phyloP scores from a whole-genome alignment of 2,888 invertebrate species.

The Phalera bucephala region DNA sequence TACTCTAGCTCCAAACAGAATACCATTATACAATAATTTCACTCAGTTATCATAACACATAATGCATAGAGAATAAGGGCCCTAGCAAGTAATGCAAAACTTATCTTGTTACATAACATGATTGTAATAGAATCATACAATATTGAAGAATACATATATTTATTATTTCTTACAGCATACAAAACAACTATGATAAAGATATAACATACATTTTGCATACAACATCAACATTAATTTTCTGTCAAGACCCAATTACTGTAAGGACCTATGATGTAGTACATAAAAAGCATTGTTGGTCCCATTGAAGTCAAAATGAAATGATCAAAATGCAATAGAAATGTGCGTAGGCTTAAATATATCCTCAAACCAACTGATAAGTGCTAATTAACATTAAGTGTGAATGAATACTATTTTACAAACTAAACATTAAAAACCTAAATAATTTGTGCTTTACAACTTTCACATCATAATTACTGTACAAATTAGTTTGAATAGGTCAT shows the following conservation, averaged over 20 bases:
- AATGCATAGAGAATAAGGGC: no score
- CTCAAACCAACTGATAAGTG: slow-evolving; percentile 19
- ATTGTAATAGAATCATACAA: no score
- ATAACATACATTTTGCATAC: slow-evolving; percentile 41
- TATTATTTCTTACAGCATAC: slow-evolving; percentile 40
- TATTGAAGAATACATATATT: slow-evolving; percentile 37
- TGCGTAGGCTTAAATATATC: slow-evolving; percentile 14
- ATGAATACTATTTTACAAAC: slow-evolving; percentile 5
- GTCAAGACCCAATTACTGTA: slow-evolving; percentile 24
- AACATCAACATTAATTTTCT: slow-evolving; percentile 31
- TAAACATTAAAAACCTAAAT: slow-evolving; percentile 16
- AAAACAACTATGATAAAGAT: slow-evolving; percentile 55
- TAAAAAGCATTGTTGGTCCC: slow-evolving; percentile 35
- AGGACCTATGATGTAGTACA: slow-evolving; percentile 23
- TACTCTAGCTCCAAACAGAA: no score
- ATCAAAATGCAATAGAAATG: slow-evolving; percentile 32
- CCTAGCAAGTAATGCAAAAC: no score
- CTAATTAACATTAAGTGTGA: slow-evolving; percentile 23
- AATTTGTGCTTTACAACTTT: slow-evolving; percentile 19
- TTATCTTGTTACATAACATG: no score
- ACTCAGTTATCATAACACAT: no score
- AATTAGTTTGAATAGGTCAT: no score
- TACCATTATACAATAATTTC: no score
- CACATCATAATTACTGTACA: no score
- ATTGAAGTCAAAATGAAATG: slow-evolving; percentile 20